phyloP scores from a whole-genome alignment of 1,140 invertebrate genomes.

The Hypothenemus hampei region DNA sequence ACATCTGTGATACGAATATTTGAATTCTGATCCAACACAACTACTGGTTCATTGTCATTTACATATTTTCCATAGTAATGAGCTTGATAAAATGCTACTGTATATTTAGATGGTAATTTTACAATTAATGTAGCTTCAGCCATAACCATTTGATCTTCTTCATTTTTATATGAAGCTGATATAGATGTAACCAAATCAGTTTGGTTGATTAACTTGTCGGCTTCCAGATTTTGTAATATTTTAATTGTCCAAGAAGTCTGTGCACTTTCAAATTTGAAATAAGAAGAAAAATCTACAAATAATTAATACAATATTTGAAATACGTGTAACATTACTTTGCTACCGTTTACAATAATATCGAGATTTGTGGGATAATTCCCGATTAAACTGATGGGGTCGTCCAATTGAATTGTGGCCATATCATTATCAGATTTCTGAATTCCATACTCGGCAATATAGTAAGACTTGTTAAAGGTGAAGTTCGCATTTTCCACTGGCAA shows the following conservation, averaged over 20 bases:
- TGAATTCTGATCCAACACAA: not conserved
- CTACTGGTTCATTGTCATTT: not conserved
- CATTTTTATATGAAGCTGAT: too few relatives aligned
- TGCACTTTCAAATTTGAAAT: not conserved
- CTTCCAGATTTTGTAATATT: not conserved
- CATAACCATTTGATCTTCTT: too few relatives aligned
- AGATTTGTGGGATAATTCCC: not conserved
- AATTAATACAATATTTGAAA: not conserved
- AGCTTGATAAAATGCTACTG: not conserved
- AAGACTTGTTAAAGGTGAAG: not conserved
- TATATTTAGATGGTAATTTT: constrained; percentile 15
- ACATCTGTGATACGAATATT: constrained; percentile 1
- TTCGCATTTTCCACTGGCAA: not conserved
- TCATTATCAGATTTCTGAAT: constrained; percentile 7
- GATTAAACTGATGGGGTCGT: not conserved
- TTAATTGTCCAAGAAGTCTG: not conserved
- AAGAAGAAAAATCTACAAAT: not conserved
- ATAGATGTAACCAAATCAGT: not conserved
- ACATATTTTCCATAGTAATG: constrained; percentile 11
- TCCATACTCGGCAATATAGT: not conserved
- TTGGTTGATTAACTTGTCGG: not conserved
- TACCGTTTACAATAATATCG: not conserved
- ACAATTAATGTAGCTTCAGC: constrained; percentile 12
- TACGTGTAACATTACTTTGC: not conserved
- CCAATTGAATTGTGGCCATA: not conserved